Percentiles rank a stretch among this genome's conserved stretches.
phyloP scores from a whole-genome alignment of 2,888 invertebrate species.

The Cheiracanthium punctorium region DNA sequence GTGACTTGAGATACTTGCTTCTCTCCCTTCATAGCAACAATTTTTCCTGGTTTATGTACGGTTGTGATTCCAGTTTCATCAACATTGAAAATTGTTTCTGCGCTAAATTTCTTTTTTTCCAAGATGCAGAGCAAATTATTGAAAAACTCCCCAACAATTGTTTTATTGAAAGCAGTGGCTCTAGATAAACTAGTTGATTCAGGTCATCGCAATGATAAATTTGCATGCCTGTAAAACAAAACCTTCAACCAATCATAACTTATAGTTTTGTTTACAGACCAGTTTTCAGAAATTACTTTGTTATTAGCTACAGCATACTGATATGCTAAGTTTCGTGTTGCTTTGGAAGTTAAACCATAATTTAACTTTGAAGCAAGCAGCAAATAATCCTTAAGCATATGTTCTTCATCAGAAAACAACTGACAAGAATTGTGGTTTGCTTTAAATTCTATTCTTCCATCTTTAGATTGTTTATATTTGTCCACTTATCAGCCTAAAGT shows the following conservation, averaged over 20 bases:
- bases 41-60: not conserved
- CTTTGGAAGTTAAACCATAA: not conserved
- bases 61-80: conserved; percentile 5
- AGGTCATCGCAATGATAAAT: too few species aligned
- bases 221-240: too few species aligned
- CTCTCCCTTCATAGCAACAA: not conserved
- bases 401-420: too few species aligned
- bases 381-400: too few species aligned
- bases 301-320: not conserved
- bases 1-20: not conserved
- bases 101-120: not conserved
- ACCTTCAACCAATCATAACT: not conserved
- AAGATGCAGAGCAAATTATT: not conserved
- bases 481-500: not conserved
- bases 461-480: too few species aligned
- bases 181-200: conserved; percentile 1
- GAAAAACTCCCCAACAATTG: conserved; percentile 2
- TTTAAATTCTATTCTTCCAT: too few species aligned
- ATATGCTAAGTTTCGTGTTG: not conserved
- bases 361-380: too few species aligned
- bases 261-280: not conserved
- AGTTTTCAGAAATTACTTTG: too few species aligned
- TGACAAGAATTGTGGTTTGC: too few species aligned
- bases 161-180: conserved; percentile 10
- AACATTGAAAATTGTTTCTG: not conserved